Conservation (phyloP, 2,113 vertebrate genomes). For the Salvelinus namaycush region DNA sequence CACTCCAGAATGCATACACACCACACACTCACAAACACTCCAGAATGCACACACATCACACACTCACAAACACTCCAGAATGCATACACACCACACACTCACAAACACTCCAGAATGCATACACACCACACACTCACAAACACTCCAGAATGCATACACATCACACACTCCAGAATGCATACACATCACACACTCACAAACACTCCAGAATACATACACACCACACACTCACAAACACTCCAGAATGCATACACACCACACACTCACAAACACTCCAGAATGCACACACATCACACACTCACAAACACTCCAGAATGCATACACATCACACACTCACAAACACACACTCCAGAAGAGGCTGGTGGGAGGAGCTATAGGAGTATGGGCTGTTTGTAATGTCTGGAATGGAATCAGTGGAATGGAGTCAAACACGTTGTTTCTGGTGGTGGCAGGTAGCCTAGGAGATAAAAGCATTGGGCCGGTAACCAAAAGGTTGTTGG, state of each 20-base stretch:
- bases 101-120: conserved; percentile 14
- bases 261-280: conserved; percentile 19
- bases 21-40: conserved; percentile 17
- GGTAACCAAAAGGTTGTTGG: no score
- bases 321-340: conserved; percentile 17
- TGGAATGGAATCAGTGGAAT: no score
- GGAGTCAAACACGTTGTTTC: no score
- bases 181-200: background rate
- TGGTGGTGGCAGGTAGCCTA: no score
- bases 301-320: conserved; percentile 14
- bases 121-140: conserved; percentile 18
- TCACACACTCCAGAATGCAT: no score
- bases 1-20: conserved; percentile 18
- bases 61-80: conserved; percentile 20
- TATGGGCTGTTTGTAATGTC: no score
- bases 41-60: background rate
- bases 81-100: conserved; percentile 18
- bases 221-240: conserved; percentile 13
- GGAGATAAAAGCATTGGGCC: no score
- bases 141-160: background rate
- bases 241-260: conserved; percentile 14
- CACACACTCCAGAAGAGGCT: conserved; percentile 3
- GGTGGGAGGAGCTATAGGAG: no score
- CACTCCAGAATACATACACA: no score
- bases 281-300: conserved; percentile 18